Base-by-base conservation (phyloP, 1,140 invertebrate species). In the Campoletis sonorensis region DNA sequence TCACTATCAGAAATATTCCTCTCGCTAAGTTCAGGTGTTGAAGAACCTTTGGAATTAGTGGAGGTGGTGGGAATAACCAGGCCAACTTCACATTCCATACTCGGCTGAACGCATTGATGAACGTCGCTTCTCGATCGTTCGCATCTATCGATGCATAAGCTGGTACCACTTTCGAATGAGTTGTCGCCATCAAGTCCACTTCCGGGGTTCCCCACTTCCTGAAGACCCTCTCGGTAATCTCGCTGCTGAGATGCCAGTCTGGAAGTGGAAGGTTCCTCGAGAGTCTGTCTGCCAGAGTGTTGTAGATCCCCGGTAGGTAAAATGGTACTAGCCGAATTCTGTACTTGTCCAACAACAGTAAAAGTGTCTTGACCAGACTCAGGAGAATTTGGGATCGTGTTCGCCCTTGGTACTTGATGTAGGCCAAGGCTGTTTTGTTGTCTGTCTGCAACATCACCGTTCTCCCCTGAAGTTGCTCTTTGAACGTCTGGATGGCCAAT, bases 401-500 rank as follows among this genome's bases (percentile, higher is more conserved):
- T 18, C 86, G 85, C 1, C 85, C 85, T 70, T 87, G 80, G 16
- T 87, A 85, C 13, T 68, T 58, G 16, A 87, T 73, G 78, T 86
- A 87, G 15, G 82, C 81, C 26, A 86, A 70, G 1, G 83, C 84
- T 0, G 89, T 89, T n/a, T 72, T 84, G 84, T 87, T 91, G 88
- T 91, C 88, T 79, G 85, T 85, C 73, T 90, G 90, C 10, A 90
- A 61, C 16, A 87, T 70, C 0, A 89, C 49, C 0, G 81, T 76
- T 26, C 27, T 80, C n/a, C 79, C 30, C 45, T 18, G 70, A 23
- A 79, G 79, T n/a, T 78, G 30, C 26, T 83, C 40, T 45, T 83
- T 70, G 71, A 81, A 68, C 4, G 16, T 75, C 64, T 83, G n/a
- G 8, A 91, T 49, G 1, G 83, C 87, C 18, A 85, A 30, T 16